These are phyloP conservation scores for Morone saxatilis DNA, from an alignment of 2,113 vertebrate species.

Conservation along the genomic window DNA sequence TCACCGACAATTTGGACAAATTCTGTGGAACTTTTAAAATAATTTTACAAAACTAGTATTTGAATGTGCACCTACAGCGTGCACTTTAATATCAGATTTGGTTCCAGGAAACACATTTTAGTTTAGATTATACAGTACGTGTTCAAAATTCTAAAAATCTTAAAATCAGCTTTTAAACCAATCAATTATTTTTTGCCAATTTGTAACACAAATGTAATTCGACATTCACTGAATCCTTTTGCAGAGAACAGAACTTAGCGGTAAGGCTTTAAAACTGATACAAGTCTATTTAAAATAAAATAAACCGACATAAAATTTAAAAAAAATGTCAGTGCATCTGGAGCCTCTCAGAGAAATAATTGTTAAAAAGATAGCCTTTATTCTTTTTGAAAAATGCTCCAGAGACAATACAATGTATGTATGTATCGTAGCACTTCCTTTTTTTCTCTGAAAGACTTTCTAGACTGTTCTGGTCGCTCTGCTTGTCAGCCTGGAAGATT, in stretches of 20 bases:
- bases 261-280: background rate
- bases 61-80: accelerated
- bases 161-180: background rate
- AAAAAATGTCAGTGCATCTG: background rate
- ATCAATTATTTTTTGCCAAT: background rate
- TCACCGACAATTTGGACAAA: background rate
- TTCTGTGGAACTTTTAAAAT: background rate
- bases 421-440: background rate
- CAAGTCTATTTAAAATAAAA: background rate
- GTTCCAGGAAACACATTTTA: background rate
- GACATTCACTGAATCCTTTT: background rate
- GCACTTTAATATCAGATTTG: background rate
- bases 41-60: background rate
- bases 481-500: slow-evolving; percentile 1
- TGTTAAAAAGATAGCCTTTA: background rate
- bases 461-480: background rate
- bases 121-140: background rate
- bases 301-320: background rate
- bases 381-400: background rate
- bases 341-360: background rate
- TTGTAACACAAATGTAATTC: background rate
- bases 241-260: background rate
- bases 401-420: background rate
- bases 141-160: background rate
- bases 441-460: no score